Evolutionary conservation across 2,888 invertebrate genomes (phyloP).

Genomic region (Hoplodrina blanda): DNA sequence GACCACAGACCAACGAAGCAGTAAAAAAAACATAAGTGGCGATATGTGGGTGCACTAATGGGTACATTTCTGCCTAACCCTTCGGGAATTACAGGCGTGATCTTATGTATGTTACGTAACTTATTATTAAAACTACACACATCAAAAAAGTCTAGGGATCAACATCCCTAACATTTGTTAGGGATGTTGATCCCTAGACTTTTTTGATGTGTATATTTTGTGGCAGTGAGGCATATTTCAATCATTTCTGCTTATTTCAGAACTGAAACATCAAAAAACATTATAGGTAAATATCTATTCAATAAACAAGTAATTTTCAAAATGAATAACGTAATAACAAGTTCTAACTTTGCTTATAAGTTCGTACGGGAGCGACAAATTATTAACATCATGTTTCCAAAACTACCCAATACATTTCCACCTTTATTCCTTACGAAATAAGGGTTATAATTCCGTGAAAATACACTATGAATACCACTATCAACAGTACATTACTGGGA

Average conservation of each 20-base stretch:
- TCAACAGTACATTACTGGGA: conserved; percentile 32
- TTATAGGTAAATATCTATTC: background rate
- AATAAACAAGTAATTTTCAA: conserved; percentile 32
- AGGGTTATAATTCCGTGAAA: conserved; percentile 26
- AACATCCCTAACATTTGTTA: too few relatives aligned
- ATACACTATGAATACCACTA: conserved; percentile 27
- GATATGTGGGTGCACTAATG: too few relatives aligned
- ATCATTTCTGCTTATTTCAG: background rate
- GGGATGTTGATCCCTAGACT: too few relatives aligned
- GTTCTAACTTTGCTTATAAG: conserved; percentile 36
- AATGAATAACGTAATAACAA: conserved; percentile 47
- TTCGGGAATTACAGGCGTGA: too few relatives aligned
- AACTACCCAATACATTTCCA: background rate
- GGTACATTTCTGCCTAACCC: too few relatives aligned
- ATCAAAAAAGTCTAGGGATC: too few relatives aligned
- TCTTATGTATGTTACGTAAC: too few relatives aligned
- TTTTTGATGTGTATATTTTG: too few relatives aligned
- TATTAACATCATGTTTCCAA: conserved; percentile 49
- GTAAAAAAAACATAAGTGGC: too few relatives aligned
- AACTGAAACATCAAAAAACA: background rate
- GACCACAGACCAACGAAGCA: too few relatives aligned
- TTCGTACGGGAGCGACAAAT: conserved; percentile 47
- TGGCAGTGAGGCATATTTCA: too few relatives aligned
- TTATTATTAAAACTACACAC: too few relatives aligned
- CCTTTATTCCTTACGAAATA: background rate